phyloP scores from a whole-genome alignment of 2,797 vertebrate species.

The Craterocephalus amniculus region DNA sequence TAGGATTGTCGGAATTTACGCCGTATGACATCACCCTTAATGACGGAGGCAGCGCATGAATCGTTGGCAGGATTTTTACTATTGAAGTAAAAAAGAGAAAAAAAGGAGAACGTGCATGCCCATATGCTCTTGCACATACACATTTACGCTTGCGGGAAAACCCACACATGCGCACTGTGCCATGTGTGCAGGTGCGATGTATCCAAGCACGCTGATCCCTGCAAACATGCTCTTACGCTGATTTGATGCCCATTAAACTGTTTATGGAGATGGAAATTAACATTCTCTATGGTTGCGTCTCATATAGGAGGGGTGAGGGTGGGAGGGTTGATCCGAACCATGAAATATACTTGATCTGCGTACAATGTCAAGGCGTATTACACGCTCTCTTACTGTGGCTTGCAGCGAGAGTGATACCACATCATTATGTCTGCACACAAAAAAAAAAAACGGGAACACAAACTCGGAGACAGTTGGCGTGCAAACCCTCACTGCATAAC shows the following conservation, averaged over 20 bases:
- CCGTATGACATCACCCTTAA: conserved; percentile 60
- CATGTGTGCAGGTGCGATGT: conserved; percentile 25
- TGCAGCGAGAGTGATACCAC: conserved; percentile 51
- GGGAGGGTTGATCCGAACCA: conserved; percentile 46
- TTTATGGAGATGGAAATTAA: conserved; percentile 75
- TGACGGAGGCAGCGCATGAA: conserved; percentile 30
- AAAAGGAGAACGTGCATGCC: conserved; percentile 12
- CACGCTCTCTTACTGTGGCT: conserved; percentile 58
- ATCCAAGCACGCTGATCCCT: conserved; percentile 17
- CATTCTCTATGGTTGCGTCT: conserved; percentile 65
- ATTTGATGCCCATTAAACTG: conserved; percentile 57
- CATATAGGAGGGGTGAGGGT: conserved; percentile 29
- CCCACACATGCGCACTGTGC: conserved; percentile 5
- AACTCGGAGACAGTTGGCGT: conserved; percentile 44
- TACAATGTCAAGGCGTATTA: conserved; percentile 59
- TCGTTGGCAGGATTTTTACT: conserved; percentile 28
- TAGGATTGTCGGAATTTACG: conserved; percentile 60
- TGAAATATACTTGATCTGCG: conserved; percentile 70
- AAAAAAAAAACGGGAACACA: conserved; percentile 2
- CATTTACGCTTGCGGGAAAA: conserved; percentile 5
- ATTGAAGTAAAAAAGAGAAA: conserved; percentile 19
- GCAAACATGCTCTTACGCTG: conserved; percentile 50
- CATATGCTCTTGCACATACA: conserved; percentile 13
- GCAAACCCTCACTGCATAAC: conserved; percentile 55
- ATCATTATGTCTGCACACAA: conserved; percentile 41